Base-by-base conservation (phyloP, 2,888 invertebrate genomes). In the Luffia ferchaultella region DNA sequence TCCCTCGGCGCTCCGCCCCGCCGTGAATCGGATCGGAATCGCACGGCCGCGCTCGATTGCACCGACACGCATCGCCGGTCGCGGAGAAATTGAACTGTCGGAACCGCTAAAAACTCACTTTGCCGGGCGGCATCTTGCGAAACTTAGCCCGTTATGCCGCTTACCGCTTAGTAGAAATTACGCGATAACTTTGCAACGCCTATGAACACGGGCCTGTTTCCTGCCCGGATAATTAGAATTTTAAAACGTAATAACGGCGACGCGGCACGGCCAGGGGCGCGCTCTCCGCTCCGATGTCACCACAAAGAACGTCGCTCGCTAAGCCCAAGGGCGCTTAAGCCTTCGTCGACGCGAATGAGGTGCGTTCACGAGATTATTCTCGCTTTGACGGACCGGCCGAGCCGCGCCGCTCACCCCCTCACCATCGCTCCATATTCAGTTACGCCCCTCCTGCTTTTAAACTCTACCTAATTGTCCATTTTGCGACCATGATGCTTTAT, bases 11-110 rank as follows among this genome's bases (percentile, higher is more conserved):
- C 12, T 30, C 30, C 30, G 30, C 12, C 30, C 30, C 65, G 67
- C 69, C 67, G 68, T 71, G 71, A 76, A 77, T 78, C 73, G 70
- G 75, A 75, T 78, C 75, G 70, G 69, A 77, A 74, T 73, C 73
- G 73, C 62, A 76, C 70, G 70, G 73, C 69, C 76, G 78, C 73
- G 73, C 76, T 73, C 74, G 80, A 80, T 80, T 80, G 79, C 78
- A 65, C 72, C 62, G 44, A 45, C 18, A 76, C 75, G 80, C 80
- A 70, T 70, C 75, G 70, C 58, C 67, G 73, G 59, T 57, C 65
- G 62, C 70, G 69, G 78, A 80, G 80, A 83, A 82, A 83, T 79
- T 79, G 67, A 75, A 75, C 73, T 76, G 64, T 68, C 67, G 67
- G 65, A 61, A 68, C 73, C 72, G 73, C 71, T 75, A 68, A 71